Percentiles rank a stretch among this genome's conserved stretches.
phyloP scores from a whole-genome alignment of 2,113 vertebrate species.

The Pipra filicauda region DNA sequence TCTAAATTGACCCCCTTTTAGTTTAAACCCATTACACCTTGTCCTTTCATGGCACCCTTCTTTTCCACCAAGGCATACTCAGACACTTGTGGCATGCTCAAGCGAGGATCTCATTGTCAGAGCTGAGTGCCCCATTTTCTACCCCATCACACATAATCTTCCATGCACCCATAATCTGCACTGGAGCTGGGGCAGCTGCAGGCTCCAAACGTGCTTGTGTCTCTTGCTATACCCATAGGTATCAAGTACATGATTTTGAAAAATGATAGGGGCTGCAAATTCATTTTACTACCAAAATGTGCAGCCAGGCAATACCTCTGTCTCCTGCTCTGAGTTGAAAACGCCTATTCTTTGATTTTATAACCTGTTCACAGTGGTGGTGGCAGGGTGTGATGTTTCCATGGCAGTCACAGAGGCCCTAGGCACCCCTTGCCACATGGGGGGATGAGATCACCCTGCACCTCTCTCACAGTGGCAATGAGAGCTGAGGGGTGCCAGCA shows the following conservation, averaged over 20 bases:
- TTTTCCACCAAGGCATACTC: not conserved
- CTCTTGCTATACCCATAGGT: not conserved
- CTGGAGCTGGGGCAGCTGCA: fast-evolving
- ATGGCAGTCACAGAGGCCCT: not conserved
- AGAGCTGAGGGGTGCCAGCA: fast-evolving
- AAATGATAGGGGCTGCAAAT: not conserved
- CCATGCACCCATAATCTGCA: not conserved
- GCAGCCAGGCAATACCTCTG: not conserved
- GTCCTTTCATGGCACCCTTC: not conserved
- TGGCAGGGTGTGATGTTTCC: not conserved
- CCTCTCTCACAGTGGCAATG: not conserved
- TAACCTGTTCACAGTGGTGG: not conserved
- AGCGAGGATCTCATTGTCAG: not conserved
- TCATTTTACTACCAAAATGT: not conserved
- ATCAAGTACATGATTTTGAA: fast-evolving
- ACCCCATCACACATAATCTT: too few relatives aligned
- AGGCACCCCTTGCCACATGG: not conserved
- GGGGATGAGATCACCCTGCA: too few relatives aligned
- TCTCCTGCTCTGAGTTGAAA: not conserved
- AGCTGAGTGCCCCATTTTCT: not conserved
- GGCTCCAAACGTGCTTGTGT: not conserved
- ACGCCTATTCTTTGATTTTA: not conserved
- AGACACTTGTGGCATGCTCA: not conserved
- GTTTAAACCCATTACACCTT: not conserved
- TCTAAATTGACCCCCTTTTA: not conserved